phyloP scores from a whole-genome alignment of 2,888 invertebrate species.

The Pogonocherus hispidulus region DNA sequence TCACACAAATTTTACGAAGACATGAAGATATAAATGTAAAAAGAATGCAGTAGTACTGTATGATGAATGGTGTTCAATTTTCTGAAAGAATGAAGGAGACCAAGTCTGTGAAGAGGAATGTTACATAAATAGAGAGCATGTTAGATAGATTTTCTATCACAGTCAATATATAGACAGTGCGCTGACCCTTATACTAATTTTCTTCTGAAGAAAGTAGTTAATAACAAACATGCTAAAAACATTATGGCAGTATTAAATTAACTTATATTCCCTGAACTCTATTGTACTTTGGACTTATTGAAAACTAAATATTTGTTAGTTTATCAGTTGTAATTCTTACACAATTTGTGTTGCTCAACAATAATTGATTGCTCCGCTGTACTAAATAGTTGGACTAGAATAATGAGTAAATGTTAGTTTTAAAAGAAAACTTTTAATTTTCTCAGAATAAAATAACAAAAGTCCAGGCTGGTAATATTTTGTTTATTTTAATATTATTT shows the following conservation, averaged over 20 bases:
- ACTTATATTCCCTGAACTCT: conserved; percentile 53
- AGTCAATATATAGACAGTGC: conserved; percentile 57
- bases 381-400: conserved; percentile 14
- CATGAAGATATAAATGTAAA: conserved; percentile 5
- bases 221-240: conserved; percentile 19
- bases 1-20: conserved; percentile 10
- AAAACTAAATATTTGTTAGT: conserved; percentile 8
- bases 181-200: conserved; percentile 45
- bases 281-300: conserved; percentile 51
- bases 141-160: conserved; percentile 61
- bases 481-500: too few relatives aligned
- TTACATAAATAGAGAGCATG: conserved; percentile 60
- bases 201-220: conserved; percentile 26
- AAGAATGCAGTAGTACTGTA: background rate
- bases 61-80: conserved; percentile 22
- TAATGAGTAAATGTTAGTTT: conserved; percentile 5
- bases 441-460: too few relatives aligned
- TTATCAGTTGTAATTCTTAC: conserved; percentile 7
- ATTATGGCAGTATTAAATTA: conserved; percentile 50
- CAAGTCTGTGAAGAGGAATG: conserved; percentile 53
- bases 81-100: conserved; percentile 1
- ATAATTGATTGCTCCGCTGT: too few relatives aligned
- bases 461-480: too few relatives aligned
- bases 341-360: conserved; percentile 14
- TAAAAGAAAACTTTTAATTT: background rate